These are phyloP conservation scores for Corydoras maculifer DNA, from an alignment of 2,113 vertebrate genomes.

Conservation along the genomic window DNA sequence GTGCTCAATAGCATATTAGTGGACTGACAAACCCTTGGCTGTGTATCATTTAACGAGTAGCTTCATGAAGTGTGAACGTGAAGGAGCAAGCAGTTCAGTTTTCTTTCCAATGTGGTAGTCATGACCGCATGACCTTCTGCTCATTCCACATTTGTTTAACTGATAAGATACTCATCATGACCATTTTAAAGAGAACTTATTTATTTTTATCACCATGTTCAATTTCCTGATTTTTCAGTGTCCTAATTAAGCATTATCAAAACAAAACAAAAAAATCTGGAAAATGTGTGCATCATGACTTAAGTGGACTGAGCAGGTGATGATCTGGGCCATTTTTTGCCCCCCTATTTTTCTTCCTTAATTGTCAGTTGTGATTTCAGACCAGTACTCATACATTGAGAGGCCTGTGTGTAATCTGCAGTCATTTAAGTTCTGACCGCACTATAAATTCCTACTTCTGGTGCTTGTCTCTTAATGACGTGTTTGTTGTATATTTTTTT, in stretches of 20 bases:
- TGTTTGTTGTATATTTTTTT: slow-evolving; percentile 46
- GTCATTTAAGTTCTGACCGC: slow-evolving; percentile 33
- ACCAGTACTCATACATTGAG: slow-evolving; percentile 21
- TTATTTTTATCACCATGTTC: slow-evolving; percentile 39
- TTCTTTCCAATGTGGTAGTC: slow-evolving; percentile 31
- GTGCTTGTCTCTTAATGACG: slow-evolving; percentile 36
- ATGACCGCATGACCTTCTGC: slow-evolving; percentile 39
- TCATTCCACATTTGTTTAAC: slow-evolving; percentile 42
- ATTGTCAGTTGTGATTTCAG: slow-evolving; percentile 21
- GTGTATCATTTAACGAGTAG: slow-evolving; percentile 29
- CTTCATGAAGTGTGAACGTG: slow-evolving; percentile 22
- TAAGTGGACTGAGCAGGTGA: neutral
- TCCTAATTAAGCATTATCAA: slow-evolving; percentile 15
- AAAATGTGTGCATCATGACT: neutral
- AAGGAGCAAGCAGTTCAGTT: slow-evolving; percentile 24
- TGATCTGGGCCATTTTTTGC: neutral
- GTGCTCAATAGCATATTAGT: slow-evolving; percentile 23
- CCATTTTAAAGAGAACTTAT: slow-evolving; percentile 39
- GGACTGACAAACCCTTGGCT: slow-evolving; percentile 32
- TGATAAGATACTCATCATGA: slow-evolving; percentile 27
- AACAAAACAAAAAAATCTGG: slow-evolving; percentile 4
- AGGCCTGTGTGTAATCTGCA: slow-evolving; percentile 24
- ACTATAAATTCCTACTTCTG: slow-evolving; percentile 29
- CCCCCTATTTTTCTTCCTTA: slow-evolving; percentile 1
- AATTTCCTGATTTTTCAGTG: slow-evolving; percentile 5